These are phyloP conservation scores for Lepilemur ruficaudatus DNA, from an alignment of 2,797 vertebrate species.

Conservation along the genomic window DNA sequence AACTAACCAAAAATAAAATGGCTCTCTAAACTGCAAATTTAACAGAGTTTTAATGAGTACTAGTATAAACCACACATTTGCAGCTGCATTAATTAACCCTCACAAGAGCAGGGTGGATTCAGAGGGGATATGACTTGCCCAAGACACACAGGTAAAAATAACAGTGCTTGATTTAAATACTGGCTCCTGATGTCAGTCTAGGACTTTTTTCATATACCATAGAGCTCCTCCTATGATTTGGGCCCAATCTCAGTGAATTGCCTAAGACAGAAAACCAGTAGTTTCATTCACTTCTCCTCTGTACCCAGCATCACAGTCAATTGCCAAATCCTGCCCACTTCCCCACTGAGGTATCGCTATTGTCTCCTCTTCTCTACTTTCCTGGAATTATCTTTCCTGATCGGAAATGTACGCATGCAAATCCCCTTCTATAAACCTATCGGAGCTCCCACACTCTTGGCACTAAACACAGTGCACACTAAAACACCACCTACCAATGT, in stretches of 20 bases:
- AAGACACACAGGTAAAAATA: background rate
- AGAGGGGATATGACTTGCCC: background rate
- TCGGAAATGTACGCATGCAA: background rate
- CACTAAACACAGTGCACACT: too few species aligned
- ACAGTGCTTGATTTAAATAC: too few species aligned
- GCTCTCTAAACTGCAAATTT: background rate
- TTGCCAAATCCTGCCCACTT: background rate
- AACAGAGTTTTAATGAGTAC: background rate
- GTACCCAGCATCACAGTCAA: background rate
- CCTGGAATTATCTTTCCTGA: background rate
- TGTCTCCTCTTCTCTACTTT: background rate
- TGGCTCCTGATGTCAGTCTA: too few species aligned
- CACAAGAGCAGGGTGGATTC: background rate
- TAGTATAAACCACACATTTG: background rate
- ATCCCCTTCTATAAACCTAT: background rate
- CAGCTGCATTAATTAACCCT: too few species aligned
- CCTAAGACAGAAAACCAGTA: rapidly evolving
- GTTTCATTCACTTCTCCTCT: background rate
- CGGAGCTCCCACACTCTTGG: background rate
- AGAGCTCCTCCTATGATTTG: background rate
- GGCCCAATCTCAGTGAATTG: background rate
- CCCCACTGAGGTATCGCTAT: rapidly evolving
- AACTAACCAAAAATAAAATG: background rate
- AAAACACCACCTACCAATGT: rapidly evolving
- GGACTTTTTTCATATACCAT: rapidly evolving